Base-by-base conservation (phyloP, 2,888 invertebrate genomes). In the Leptura quadrifasciata region DNA sequence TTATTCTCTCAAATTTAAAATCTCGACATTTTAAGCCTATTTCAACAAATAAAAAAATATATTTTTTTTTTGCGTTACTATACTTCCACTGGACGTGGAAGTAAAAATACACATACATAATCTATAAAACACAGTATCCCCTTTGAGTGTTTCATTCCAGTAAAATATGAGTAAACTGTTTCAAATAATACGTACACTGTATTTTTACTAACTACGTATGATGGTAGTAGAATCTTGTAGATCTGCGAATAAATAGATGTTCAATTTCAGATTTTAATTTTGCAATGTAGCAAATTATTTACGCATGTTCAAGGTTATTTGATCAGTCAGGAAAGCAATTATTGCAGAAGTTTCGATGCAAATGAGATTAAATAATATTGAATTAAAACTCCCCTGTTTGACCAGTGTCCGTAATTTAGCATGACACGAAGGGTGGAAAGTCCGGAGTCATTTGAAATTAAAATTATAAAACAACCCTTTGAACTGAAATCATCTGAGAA, bases 401-500 rank as follows among this genome's bases (percentile, higher is more conserved):
- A 65, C 65, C 65, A 65, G 18, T 52, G 65, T 24, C 47, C n/a
- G 65, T 65, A 65, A 65, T 65, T 65, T 20, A 24, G n/a, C 20
- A n/a, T 20, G 65, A 65, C 65, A 64, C 20, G 18, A 18, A 47
- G 65, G 52, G 65, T 54, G 52, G 65, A n/a, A 63, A 18, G 63
- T 27, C 39, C 0, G 31, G 20, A n/a, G 17, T n/a, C 47, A 12
- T 18, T 65, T 52, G 21, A 52, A 47, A 65, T 65, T 65, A 65
- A 65, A 65, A 65, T 65, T 65, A 20, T 54, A 65, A 65, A 65
- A 65, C 24, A 52, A 52, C 24, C 65, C 52, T 65, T 65, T 52
- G 52, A n/a, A 20, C 21, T 21, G 52, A 54, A 65, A 65, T 65
- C 65, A 65, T 65, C 65, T 52, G 65, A 65, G 65, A 65, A 65